Percentiles rank a stretch among this genome's conserved stretches.
These are phyloP conservation scores for Drosophila sulfurigaster DNA, from an alignment of 1,140 invertebrate species.

Conservation along the genomic window DNA sequence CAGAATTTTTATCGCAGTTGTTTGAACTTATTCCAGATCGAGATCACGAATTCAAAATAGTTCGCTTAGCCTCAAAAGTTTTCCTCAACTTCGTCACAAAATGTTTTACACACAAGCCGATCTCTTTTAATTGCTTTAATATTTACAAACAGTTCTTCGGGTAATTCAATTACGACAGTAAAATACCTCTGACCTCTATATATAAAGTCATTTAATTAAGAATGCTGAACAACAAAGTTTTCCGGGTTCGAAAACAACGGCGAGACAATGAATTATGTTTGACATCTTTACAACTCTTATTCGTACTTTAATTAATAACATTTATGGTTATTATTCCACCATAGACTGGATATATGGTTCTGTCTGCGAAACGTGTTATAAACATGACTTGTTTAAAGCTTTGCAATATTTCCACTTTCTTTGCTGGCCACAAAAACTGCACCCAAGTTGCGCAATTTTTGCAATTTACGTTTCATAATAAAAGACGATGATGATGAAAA, in stretches of 20 bases:
- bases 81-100: background rate
- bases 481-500: constrained; percentile 10
- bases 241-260: constrained; percentile 1
- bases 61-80: no score
- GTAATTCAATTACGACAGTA: background rate
- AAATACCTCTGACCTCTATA: constrained; percentile 3
- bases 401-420: background rate
- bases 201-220: constrained; percentile 2
- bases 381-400: background rate
- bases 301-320: background rate
- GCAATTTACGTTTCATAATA: constrained; percentile 30
- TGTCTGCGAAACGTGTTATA: background rate
- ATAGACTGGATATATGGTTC: background rate
- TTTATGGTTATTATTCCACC: background rate
- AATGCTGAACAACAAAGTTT: constrained; percentile 3
- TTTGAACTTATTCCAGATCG: no score
- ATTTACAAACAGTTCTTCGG: background rate
- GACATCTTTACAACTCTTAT: constrained; percentile 8
- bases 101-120: background rate
- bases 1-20: no score
- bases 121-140: background rate
- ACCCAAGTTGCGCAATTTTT: constrained; percentile 20
- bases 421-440: background rate
- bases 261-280: constrained; percentile 5
- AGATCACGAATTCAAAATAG: no score